Conservation (phyloP, 2,113 vertebrate genomes). For the Mugil cephalus region DNA sequence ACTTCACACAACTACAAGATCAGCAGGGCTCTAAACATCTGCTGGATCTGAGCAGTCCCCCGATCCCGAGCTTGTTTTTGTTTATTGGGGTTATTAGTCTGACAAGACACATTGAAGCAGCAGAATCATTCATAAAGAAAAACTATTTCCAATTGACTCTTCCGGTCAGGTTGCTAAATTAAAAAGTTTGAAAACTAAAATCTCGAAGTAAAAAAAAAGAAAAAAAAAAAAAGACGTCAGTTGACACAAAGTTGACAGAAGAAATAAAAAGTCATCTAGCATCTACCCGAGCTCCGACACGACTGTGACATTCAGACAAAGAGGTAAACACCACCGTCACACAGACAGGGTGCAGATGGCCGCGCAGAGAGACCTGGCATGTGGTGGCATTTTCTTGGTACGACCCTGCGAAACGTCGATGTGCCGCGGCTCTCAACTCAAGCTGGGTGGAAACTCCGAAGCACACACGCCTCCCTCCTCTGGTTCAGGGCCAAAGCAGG, state of each 20-base stretch:
- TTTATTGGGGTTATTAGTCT: background rate
- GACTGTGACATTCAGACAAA: background rate
- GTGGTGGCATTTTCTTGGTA: background rate
- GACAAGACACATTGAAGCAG: background rate
- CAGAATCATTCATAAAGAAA: too few species aligned
- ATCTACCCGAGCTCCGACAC: background rate
- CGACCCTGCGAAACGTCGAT: constrained; percentile 26
- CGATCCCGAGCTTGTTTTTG: background rate
- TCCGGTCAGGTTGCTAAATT: too few species aligned
- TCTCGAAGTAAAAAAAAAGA: too few species aligned
- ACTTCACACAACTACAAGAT: constrained; percentile 14
- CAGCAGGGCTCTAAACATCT: background rate
- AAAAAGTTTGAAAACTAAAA: too few species aligned
- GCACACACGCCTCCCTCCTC: background rate
- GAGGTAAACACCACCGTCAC: constrained; percentile 27
- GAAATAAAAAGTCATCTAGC: background rate
- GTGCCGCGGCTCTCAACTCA: constrained; percentile 11
- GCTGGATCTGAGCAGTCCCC: background rate
- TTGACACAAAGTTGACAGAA: background rate
- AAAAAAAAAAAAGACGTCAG: background rate
- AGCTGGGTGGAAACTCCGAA: constrained; percentile 21
- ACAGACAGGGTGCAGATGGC: constrained; percentile 53
- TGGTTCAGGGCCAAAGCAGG: constrained; percentile 41
- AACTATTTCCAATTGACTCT: too few species aligned
- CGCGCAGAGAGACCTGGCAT: constrained; percentile 22